Percentiles rank a stretch among this genome's conserved stretches.
Conservation (phyloP, 2,113 vertebrate genomes). For the Cololabis saira region DNA sequence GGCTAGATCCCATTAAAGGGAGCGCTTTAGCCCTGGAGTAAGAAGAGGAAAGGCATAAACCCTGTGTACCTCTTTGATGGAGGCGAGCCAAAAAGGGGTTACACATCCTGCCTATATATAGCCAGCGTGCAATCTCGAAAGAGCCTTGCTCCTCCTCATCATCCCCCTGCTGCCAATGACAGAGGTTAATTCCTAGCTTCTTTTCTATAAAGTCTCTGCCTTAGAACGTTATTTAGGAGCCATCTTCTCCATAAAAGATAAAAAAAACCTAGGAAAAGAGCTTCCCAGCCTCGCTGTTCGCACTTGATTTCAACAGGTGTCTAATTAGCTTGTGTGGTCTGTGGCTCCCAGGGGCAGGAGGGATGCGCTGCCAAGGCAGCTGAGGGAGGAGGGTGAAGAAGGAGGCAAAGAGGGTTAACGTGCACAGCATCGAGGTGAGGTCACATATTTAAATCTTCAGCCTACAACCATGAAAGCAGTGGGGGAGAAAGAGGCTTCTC, state of each 20-base stretch:
- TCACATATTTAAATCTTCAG: slow-evolving; percentile 14
- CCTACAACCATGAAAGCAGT: slow-evolving; percentile 11
- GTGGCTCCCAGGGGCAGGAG: slow-evolving; percentile 42
- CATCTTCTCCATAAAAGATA: slow-evolving; percentile 1
- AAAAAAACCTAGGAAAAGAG: slow-evolving; percentile 35
- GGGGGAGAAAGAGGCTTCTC: slow-evolving; percentile 10
- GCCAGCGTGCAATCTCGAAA: slow-evolving; percentile 37
- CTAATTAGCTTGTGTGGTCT: slow-evolving; percentile 72
- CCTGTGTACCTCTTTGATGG: slow-evolving; percentile 38
- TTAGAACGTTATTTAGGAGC: slow-evolving; percentile 43
- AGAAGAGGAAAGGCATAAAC: slow-evolving; percentile 47
- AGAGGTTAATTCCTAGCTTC: slow-evolving; percentile 21
- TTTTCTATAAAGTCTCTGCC: slow-evolving; percentile 3
- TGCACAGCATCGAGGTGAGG: slow-evolving; percentile 3
- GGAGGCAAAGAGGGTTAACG: slow-evolving; percentile 7
- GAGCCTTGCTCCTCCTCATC: slow-evolving; percentile 27
- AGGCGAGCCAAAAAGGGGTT: slow-evolving; percentile 37
- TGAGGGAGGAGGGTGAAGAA: slow-evolving; percentile 48
- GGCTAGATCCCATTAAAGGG: slow-evolving; percentile 59
- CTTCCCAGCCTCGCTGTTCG: slow-evolving; percentile 37
- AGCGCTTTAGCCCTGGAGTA: slow-evolving; percentile 36
- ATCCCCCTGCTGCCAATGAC: slow-evolving; percentile 27
- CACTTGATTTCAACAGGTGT: slow-evolving; percentile 74
- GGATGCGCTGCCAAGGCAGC: slow-evolving; percentile 62
- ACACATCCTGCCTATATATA: slow-evolving; percentile 51